phyloP scores from a whole-genome alignment of 37 sponge, comb jelly and placozoan genomes.

The Chondrosia reniformis region DNA sequence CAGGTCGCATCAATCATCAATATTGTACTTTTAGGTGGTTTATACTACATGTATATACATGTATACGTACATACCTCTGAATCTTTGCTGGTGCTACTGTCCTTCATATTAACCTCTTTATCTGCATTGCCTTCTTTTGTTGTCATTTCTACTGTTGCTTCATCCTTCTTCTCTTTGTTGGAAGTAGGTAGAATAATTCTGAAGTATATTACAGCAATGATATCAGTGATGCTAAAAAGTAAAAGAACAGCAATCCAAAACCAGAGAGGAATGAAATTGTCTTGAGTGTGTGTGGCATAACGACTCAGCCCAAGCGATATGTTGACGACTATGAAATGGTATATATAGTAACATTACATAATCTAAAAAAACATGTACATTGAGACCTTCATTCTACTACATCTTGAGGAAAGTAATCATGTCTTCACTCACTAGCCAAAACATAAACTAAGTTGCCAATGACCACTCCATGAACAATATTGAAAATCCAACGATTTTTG shows the following conservation, averaged over 20 bases:
- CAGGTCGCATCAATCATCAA: too few relatives aligned
- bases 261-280: neutral
- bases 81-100: neutral
- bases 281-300: too few relatives aligned
- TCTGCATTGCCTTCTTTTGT: neutral
- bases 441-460: conserved; percentile 33
- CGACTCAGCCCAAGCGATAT: too few relatives aligned
- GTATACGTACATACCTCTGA: too few relatives aligned
- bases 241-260: neutral
- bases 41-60: too few relatives aligned
- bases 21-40: too few relatives aligned
- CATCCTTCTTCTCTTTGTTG: neutral
- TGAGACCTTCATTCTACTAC: too few relatives aligned
- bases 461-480: conserved; percentile 39
- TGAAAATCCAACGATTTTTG: conserved; percentile 57
- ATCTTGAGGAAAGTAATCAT: too few relatives aligned
- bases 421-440: conserved; percentile 45
- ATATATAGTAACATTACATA: too few relatives aligned
- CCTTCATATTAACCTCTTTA: neutral
- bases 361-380: too few relatives aligned
- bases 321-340: too few relatives aligned
- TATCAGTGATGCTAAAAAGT: neutral
- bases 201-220: neutral
- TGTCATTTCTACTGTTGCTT: neutral
- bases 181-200: neutral